Base-by-base conservation (phyloP, 2,113 vertebrate species). In the Laticauda laticaudata region DNA sequence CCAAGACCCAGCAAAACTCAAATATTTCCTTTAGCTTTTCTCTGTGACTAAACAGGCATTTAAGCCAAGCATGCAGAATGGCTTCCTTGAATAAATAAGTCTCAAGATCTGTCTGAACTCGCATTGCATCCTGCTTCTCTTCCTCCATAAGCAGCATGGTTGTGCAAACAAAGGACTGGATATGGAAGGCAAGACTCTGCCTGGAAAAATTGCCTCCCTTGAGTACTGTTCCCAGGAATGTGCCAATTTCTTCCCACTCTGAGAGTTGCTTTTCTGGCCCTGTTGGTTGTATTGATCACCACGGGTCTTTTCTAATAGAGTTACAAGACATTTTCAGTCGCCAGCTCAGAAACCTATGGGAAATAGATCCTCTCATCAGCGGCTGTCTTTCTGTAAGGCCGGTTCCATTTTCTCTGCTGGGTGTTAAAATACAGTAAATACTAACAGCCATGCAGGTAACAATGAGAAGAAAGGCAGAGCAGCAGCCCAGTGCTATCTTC, bases 221-320 rank as follows among this genome's bases (percentile, higher is more conserved):
- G 97, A 96, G 96, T 54, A 21, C 89, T 4, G 15, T 95, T 96
- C 54, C 93, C 61, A 0, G 0, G 91, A 96, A 96, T 95, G 94
- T 95, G 96, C 96, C 97, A 96, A 97, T 97, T 97, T 94, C 96
- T 59, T 86, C 3, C 94, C 94, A 94, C 96, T 96, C 93, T 7
- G 61, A 97, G 96, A 97, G 64, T 0, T 75, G 88, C 95, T 96
- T 94, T 91, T 93, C 95, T 95, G 96, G 96, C 96, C 96, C 96
- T 95, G 95, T 95, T 97, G 95, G 96, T 94, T 95, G 96, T 97
- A 97, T 97, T 97, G 97, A 97, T 97, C 95, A 97, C 87, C 0
- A 0, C 26, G 95, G 96, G 96, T 97, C 97, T 97, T 97, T 97
- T 95, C 96, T 97, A 97, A 97, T 97, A 97, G 96, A 97, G 97